Percentiles rank a stretch among this genome's conserved stretches.
These are phyloP conservation scores for Sinocyclocheilus grahami DNA, from an alignment of 2,113 vertebrate genomes.

Conservation along the genomic window DNA sequence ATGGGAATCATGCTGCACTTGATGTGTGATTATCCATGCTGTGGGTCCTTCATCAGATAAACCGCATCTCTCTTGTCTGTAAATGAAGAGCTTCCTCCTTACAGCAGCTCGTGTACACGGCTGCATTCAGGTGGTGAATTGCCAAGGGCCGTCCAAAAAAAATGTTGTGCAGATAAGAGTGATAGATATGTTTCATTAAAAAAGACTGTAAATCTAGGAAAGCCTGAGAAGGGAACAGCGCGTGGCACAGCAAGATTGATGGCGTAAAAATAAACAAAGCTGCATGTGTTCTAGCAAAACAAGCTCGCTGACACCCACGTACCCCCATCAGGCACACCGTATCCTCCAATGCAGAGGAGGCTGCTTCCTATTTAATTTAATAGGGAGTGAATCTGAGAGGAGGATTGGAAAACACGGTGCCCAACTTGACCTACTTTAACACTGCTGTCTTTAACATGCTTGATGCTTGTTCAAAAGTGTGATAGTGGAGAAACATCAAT, in stretches of 20 bases:
- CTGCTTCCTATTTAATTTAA: conserved; percentile 49
- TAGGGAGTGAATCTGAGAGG: conserved; percentile 10
- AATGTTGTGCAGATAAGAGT: conserved; percentile 51
- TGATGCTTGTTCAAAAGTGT: neutral
- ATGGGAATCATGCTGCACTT: neutral
- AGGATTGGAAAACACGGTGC: neutral
- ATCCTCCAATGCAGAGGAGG: conserved; percentile 28
- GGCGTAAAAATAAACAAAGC: conserved; percentile 60
- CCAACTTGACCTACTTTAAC: conserved; percentile 43
- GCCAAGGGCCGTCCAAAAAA: conserved; percentile 36
- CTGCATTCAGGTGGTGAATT: conserved; percentile 25
- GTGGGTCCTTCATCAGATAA: conserved; percentile 43
- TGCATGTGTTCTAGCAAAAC: conserved; percentile 48
- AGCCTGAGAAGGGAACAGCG: conserved; percentile 56
- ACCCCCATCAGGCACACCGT: conserved; percentile 39
- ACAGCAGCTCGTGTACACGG: conserved; percentile 43
- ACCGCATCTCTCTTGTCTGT: conserved; percentile 38
- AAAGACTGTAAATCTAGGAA: conserved; percentile 66
- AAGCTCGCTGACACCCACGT: conserved; percentile 51
- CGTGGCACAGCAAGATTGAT: conserved; percentile 63
- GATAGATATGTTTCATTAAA: conserved; percentile 70
- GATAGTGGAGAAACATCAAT: conserved; percentile 4
- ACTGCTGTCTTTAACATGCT: neutral
- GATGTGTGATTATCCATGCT: neutral
- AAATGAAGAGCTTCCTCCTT: conserved; percentile 36